These are phyloP conservation scores for Tinea pellionella DNA, from an alignment of 2,888 invertebrate genomes.

Conservation along the genomic window DNA sequence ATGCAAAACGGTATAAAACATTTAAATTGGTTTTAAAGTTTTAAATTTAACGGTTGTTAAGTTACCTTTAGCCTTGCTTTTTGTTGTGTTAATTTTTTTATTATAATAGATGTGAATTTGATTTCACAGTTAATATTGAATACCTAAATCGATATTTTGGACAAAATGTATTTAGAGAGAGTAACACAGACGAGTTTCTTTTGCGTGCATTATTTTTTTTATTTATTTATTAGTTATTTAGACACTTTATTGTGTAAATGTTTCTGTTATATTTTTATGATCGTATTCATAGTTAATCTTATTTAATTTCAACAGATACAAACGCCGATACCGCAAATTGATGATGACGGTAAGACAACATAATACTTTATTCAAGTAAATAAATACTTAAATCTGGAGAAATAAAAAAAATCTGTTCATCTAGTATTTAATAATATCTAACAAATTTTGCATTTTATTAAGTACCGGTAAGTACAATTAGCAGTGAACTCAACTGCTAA, in stretches of 20 bases:
- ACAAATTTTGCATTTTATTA: no score
- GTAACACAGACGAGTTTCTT: no score
- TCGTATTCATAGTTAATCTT: not conserved
- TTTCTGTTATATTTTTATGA: no score
- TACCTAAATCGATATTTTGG: not conserved
- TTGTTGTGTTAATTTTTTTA: not conserved
- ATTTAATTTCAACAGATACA: constrained; percentile 74
- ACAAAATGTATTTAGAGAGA: not conserved
- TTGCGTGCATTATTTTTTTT: no score
- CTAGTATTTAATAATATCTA: no score
- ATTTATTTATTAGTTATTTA: no score
- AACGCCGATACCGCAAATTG: constrained; percentile 82
- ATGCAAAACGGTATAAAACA: not conserved
- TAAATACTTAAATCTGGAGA: no score
- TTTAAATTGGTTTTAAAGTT: not conserved
- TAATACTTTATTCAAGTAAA: not conserved
- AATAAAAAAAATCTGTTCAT: no score
- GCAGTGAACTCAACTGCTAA: no score
- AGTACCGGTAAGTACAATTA: no score
- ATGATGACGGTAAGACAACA: constrained; percentile 74
- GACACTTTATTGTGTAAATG: no score
- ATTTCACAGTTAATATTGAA: not conserved
- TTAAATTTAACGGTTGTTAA: not conserved
- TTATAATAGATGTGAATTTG: not conserved
- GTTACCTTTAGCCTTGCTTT: constrained; percentile 8